A percentile compares a stretch with the other conserved stretches of the same genome.
phyloP scores from a whole-genome alignment of 2,888 invertebrate genomes.

The Diarsia rubi region DNA sequence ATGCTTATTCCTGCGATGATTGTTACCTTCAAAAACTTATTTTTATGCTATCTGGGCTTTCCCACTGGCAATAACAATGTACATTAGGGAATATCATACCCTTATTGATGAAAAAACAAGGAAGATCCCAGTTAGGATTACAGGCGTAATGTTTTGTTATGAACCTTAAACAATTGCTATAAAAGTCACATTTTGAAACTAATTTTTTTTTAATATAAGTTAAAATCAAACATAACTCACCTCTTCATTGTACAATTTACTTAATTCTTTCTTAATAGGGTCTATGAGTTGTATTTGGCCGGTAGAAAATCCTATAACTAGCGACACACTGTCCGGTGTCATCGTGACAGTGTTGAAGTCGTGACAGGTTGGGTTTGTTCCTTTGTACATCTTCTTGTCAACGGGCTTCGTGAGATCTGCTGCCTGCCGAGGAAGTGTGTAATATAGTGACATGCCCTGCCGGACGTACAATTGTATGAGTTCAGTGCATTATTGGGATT shows the following conservation, averaged over 20 bases:
- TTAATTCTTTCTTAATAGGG: constrained; percentile 98
- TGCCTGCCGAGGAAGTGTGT: constrained; percentile 91
- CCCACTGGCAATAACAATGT: background rate
- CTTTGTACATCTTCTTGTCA: constrained; percentile 99
- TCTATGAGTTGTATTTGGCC: constrained; percentile 99
- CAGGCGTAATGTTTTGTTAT: background rate
- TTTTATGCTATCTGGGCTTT: background rate
- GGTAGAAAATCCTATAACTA: constrained; percentile 99
- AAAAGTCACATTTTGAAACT: background rate
- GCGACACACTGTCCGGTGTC: constrained; percentile 95
- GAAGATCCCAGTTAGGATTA: background rate
- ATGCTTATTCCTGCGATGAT: background rate
- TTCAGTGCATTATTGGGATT: constrained; percentile 24
- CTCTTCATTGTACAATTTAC: constrained; percentile 99
- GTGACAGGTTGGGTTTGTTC: constrained; percentile 99
- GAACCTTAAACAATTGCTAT: background rate
- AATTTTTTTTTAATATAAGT: background rate
- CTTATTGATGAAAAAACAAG: background rate
- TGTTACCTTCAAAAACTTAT: background rate
- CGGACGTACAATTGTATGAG: constrained; percentile 55
- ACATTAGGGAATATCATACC: too few species aligned
- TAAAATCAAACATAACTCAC: constrained; percentile 86
- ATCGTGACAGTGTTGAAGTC: constrained; percentile 98
- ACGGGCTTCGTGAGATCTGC: constrained; percentile 99
- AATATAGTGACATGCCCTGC: constrained; percentile 62